These are phyloP conservation scores for Drosophila miranda DNA, from an alignment of 1,140 invertebrate species.

Conservation along the genomic window DNA sequence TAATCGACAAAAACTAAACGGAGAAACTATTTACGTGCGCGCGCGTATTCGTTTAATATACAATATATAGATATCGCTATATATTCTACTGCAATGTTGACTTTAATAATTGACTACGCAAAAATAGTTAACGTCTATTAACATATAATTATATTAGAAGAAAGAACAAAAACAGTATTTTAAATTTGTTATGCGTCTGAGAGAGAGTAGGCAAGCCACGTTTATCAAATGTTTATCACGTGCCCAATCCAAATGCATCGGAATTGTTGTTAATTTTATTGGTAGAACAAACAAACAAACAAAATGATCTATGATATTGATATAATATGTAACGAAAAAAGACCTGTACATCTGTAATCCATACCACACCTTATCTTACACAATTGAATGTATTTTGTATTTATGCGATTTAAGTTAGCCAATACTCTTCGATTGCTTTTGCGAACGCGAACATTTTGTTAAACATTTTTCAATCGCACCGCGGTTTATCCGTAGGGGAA, in stretches of 20 bases:
- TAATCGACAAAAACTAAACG: conserved; percentile 52
- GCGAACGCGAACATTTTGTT: conserved; percentile 48
- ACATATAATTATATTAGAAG: conserved; percentile 39
- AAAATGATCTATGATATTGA: conserved; percentile 48
- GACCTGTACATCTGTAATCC: conserved; percentile 64
- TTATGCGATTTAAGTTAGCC: conserved; percentile 66
- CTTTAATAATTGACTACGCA: conserved; percentile 60
- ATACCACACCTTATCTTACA: conserved; percentile 43
- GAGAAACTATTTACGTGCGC: conserved; percentile 43
- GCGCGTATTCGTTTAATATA: conserved; percentile 19
- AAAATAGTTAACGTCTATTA: conserved; percentile 57
- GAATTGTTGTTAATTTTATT: conserved; percentile 77
- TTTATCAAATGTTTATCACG: conserved; percentile 65
- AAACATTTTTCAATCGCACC: conserved; percentile 36
- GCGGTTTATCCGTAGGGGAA: conserved; percentile 19
- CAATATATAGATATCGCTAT: conserved; percentile 7
- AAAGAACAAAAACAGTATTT: conserved; percentile 57
- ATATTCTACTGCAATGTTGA: conserved; percentile 59
- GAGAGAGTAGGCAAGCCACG: conserved; percentile 35
- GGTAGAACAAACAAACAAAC: conserved; percentile 46
- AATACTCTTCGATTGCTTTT: conserved; percentile 52
- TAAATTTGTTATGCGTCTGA: conserved; percentile 65
- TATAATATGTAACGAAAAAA: conserved; percentile 64
- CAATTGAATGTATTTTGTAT: conserved; percentile 35
- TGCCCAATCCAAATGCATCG: conserved; percentile 60